Conservation (phyloP, 1,140 invertebrate species). For the Euura lappo region DNA sequence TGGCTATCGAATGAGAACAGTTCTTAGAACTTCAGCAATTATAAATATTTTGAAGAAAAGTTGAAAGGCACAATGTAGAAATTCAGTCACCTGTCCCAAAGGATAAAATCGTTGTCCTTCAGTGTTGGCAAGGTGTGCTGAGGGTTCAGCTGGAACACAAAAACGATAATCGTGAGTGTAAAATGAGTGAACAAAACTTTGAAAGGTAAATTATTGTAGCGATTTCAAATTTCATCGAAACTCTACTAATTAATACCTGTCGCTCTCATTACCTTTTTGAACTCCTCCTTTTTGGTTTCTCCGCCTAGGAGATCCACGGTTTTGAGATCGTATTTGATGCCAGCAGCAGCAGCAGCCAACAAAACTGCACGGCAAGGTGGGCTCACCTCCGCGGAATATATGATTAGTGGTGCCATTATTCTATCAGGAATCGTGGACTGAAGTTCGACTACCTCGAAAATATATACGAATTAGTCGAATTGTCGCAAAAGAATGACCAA, state of each 20-base stretch:
- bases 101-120: slow-evolving; percentile 69
- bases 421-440: too few species aligned
- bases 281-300: slow-evolving; percentile 74
- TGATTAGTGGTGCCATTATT: not conserved
- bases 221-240: too few species aligned
- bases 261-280: slow-evolving; percentile 67
- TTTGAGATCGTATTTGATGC: slow-evolving; percentile 73
- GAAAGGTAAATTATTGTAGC: too few species aligned
- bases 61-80: too few species aligned
- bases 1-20: slow-evolving; percentile 56
- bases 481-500: too few species aligned
- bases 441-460: too few species aligned
- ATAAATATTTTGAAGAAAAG: too few species aligned
- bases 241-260: too few species aligned
- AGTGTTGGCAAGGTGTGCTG: slow-evolving; percentile 73
- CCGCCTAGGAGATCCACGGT: slow-evolving; percentile 67
- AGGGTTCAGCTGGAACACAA: slow-evolving; percentile 65
- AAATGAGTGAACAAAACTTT: not conserved
- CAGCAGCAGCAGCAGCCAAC: slow-evolving; percentile 69
- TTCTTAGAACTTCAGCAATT: too few species aligned
- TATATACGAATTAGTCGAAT: too few species aligned
- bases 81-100: slow-evolving; percentile 63
- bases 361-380: slow-evolving; percentile 68
- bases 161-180: too few species aligned
- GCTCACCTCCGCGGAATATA: not conserved